Evolutionary conservation across 2,113 vertebrate genomes (phyloP), one percentile per base, ranked within the genome.

Genomic region (Zosterops lateralis): DNA sequence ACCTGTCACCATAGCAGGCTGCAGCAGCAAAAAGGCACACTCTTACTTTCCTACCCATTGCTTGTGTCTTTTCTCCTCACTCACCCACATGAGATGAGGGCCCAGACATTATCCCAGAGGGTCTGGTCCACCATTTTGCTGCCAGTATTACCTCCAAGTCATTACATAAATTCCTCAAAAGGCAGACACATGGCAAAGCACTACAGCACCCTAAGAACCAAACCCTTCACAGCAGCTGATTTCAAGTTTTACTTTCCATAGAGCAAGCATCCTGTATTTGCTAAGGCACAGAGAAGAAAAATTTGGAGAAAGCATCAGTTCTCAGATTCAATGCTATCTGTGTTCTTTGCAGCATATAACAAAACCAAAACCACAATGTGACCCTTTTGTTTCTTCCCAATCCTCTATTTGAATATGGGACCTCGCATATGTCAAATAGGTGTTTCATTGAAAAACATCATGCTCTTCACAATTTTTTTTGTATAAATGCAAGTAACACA

Each of bases 41-140:
- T 29, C 32, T 36, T 22, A 6, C 10, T 13, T 50, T 36, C 45
- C 29, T 9, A 32, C 7, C 6, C 56, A 34, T 8, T 15, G 3
- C 38, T 66, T 24, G 9, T 47, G 20, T 15, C 17, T 7, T 40
- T 38, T 62, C 65, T 72, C 19, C 22, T 36, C 31, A 12, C 8
- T 56, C 31, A 17, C 1, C 2, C 19, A 3, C 0, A 1, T 2
- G 10, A 75, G 16, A 44, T 13, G 19, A 80, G 4, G 18, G 4
- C 48, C 11, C 14, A 68, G 54, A 83, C 28, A 20, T 2, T 68
- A 16, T 3, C 10, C 3, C 18, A 36, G 40, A 2, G 71, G 2
- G 10, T 66, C 45, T 32, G 21, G 8, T 22, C 24, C 16, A 42
- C 34, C 14, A 34, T 6, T 17, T 48, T 36, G 29, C 20, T 61